Base-by-base conservation (phyloP, 2,888 invertebrate genomes). In the Drosophila lutescens region DNA sequence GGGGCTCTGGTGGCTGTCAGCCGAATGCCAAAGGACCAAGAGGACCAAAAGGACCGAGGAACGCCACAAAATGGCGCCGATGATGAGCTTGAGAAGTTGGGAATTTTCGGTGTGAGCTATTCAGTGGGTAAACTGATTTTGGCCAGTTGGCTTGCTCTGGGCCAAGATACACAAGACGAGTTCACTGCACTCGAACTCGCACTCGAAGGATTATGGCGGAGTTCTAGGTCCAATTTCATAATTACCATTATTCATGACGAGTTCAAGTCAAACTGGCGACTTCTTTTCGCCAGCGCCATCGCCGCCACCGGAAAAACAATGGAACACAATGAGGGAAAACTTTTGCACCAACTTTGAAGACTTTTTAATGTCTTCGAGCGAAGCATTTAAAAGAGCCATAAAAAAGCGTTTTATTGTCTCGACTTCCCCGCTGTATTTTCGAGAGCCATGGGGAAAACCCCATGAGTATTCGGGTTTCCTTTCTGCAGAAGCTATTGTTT, bases 331-430 rank as follows among this genome's bases (percentile, higher is more conserved):
- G 61, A 71, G 60, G 43, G 54, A 72, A 71, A 72, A 72, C 72
- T 72, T 73, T 70, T 86, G 53, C 23, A 23, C 59, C 55, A 67
- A 77, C 56, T 77, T 78, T 83, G 70, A 73, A 65, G 77, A 80
- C 77, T 83, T 78, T 80, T 86, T 75, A 82, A 82, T 86, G 79
- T 73, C 67, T 77, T 74, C 58, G 58, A 74, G 76, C 70, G 47
- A 68, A 86, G 79, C 81, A 72, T 83, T 82, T 77, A 80, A 86
- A 73, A 73, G 63, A 78, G 30, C 71, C 74, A 80, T 84, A 79
- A 85, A 86, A 81, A 76, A 43, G 66, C 76, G 68, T 80, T 83
- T 76, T 74, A 78, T 83, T 83, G 80, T 80, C 80, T 66, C 59
- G 41, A 57, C 55, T 70, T 46, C 15, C 51, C 43, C 55, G 49